A percentile compares a stretch with the other conserved stretches of the same genome.
Evolutionary conservation across 2,113 vertebrate species (phyloP).

Genomic region (Urocynchramus pylzowi): DNA sequence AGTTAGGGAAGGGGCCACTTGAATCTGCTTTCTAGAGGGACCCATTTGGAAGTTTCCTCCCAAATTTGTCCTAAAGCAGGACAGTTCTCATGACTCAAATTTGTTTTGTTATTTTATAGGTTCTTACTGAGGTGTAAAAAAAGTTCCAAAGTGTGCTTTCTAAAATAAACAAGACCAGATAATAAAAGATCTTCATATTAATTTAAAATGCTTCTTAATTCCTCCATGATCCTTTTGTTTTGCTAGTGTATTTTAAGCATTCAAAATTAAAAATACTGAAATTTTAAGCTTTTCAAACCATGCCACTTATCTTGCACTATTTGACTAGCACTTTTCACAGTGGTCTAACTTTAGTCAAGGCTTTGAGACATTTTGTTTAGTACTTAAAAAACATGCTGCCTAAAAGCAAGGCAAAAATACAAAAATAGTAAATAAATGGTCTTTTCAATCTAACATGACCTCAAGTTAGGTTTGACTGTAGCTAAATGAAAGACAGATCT

Average conservation of each 20-base stretch:
- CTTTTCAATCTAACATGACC: background rate
- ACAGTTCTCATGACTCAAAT: background rate
- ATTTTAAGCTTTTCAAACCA: background rate
- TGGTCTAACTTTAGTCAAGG: background rate
- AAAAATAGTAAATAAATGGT: background rate
- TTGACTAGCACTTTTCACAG: background rate
- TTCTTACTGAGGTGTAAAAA: background rate
- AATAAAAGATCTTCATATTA: background rate
- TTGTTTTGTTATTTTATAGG: background rate
- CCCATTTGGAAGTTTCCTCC: background rate
- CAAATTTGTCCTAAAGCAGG: background rate
- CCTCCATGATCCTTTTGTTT: background rate
- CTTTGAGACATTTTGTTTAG: background rate
- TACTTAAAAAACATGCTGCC: background rate
- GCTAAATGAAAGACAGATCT: background rate
- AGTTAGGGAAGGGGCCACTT: background rate
- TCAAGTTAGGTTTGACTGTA: background rate
- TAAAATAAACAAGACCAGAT: background rate
- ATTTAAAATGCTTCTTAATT: background rate
- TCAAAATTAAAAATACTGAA: background rate
- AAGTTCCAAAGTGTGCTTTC: background rate
- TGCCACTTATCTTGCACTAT: background rate
- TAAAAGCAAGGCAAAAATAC: background rate
- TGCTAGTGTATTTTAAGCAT: background rate
- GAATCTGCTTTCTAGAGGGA: background rate